Conservation (phyloP, 2,797 vertebrate genomes). For the Tarsius wallacei region DNA sequence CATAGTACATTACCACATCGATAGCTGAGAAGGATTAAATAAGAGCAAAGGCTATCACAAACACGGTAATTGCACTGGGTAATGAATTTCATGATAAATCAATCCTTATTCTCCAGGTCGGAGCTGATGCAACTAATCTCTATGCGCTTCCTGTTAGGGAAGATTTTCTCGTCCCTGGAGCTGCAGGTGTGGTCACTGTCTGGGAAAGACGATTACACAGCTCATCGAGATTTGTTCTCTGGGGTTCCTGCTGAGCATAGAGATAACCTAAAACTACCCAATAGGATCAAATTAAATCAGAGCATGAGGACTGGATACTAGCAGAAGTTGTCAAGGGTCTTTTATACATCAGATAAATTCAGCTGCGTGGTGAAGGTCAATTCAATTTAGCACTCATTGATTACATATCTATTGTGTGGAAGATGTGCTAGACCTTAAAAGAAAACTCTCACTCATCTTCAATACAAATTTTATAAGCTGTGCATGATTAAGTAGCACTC, state of each 20-base stretch:
- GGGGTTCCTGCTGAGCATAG: not conserved
- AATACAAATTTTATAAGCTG: constrained; percentile 4
- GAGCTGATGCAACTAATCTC: constrained; percentile 6
- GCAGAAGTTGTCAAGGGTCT: not conserved
- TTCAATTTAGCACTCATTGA: constrained; percentile 53
- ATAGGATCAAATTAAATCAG: constrained; percentile 7
- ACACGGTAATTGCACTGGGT: not conserved
- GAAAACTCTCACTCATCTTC: constrained; percentile 1
- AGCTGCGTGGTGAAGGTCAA: not conserved
- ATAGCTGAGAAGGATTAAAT: constrained; percentile 28
- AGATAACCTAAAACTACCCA: not conserved
- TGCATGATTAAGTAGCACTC: not conserved
- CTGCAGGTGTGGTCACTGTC: not conserved
- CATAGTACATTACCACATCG: not conserved
- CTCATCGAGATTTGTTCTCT: not conserved
- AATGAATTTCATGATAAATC: constrained; percentile 42
- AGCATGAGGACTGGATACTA: not conserved
- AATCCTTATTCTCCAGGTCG: not conserved
- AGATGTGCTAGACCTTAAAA: not conserved
- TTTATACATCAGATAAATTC: constrained; percentile 15
- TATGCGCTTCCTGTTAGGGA: not conserved
- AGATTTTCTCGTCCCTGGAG: not conserved
- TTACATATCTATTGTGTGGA: not conserved
- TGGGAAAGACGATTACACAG: not conserved
- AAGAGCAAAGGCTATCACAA: constrained; percentile 26